Conservation (phyloP, 30 jellyfish, hydroid and myxozoan genomes). For the Turritopsis rubra region DNA sequence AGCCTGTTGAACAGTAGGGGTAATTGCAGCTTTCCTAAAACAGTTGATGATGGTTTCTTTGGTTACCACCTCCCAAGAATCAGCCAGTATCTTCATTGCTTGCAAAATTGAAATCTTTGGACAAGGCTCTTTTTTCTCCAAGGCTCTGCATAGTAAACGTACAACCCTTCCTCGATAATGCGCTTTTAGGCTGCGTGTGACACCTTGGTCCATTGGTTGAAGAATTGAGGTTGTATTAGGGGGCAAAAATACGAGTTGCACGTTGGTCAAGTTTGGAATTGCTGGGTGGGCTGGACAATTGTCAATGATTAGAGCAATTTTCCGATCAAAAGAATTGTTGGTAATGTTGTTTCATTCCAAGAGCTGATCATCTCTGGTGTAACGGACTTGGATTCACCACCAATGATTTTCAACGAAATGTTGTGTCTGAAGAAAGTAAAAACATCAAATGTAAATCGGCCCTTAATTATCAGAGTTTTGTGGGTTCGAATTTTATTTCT, state of each 20-base stretch:
- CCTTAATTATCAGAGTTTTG: conserved; percentile 11
- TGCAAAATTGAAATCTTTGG: conserved; percentile 11
- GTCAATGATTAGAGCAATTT: conserved; percentile 15
- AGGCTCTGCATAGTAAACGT: conserved; percentile 12
- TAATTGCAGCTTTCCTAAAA: conserved; percentile 9
- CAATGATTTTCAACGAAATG: conserved; percentile 12
- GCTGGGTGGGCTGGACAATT: conserved; percentile 24
- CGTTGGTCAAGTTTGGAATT: conserved; percentile 13
- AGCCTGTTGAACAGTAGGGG: conserved; percentile 14
- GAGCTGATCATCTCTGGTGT: conserved; percentile 19
- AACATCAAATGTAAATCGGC: conserved; percentile 1
- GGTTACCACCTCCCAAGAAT: conserved; percentile 10
- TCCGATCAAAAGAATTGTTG: conserved; percentile 9
- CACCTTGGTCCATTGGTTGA: conserved; percentile 9
- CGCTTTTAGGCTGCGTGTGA: conserved; percentile 16
- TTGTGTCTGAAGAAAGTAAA: conserved; percentile 1
- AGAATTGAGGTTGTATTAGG: conserved; percentile 8
- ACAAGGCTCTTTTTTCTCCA: conserved; percentile 2
- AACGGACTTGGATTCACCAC: conserved; percentile 15
- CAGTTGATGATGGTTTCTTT: conserved; percentile 14
- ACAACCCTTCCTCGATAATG: conserved; percentile 22
- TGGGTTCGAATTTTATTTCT: conserved; percentile 14
- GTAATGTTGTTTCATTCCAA: conserved; percentile 19
- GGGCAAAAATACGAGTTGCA: conserved; percentile 13
- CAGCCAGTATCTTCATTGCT: conserved; percentile 21